phyloP scores from a whole-genome alignment of 2,888 invertebrate genomes.

The Argyra leucocephala region DNA sequence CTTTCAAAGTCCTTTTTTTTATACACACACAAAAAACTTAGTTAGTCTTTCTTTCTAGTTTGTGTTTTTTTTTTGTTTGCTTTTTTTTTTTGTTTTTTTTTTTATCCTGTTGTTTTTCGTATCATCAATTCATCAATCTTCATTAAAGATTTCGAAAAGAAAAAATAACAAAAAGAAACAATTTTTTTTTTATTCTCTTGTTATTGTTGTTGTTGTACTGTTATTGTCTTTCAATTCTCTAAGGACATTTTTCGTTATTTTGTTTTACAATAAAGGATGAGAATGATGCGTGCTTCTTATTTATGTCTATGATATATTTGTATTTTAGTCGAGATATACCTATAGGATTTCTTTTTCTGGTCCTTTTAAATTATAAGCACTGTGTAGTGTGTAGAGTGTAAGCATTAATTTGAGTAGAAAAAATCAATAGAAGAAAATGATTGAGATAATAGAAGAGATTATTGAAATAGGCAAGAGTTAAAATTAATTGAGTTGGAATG shows the following conservation, averaged over 20 bases:
- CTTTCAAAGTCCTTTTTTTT: no score
- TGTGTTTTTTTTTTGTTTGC: neutral
- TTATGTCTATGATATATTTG: neutral
- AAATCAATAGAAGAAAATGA: no score
- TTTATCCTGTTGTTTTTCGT: neutral
- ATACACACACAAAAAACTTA: no score
- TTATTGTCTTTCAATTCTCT: neutral
- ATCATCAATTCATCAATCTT: conserved; percentile 6
- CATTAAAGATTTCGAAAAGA: neutral
- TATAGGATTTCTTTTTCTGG: neutral
- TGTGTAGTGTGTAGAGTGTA: no score
- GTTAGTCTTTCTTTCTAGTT: no score
- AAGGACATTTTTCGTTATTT: conserved; percentile 4
- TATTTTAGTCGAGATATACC: neutral
- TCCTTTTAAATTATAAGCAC: no score
- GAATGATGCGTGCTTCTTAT: neutral
- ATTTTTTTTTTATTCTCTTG: neutral
- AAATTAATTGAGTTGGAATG: no score
- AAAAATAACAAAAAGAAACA: neutral
- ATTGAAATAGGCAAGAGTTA: no score
- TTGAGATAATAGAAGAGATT: no score
- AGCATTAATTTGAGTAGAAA: no score
- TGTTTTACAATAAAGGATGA: neutral
- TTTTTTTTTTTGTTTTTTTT: neutral
- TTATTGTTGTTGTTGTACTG: neutral